phyloP scores from a whole-genome alignment of 2,113 vertebrate species.

The Perca flavescens region DNA sequence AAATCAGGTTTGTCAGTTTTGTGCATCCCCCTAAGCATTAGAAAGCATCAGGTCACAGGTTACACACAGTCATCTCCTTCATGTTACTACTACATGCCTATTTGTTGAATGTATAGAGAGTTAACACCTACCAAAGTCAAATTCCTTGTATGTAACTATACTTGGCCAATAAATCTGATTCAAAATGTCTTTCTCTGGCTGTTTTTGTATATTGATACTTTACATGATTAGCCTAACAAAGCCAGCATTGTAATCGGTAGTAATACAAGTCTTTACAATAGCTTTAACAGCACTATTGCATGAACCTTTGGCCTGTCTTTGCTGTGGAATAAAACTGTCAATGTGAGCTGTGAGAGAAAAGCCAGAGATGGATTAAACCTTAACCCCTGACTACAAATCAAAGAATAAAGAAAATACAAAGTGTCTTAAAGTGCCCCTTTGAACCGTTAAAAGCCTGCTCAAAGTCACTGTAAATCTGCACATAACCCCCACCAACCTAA shows the following conservation, averaged over 20 bases:
- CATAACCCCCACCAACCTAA: background rate
- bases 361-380: conserved; percentile 34
- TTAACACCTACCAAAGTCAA: too few species aligned
- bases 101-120: too few species aligned
- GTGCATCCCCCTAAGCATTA: background rate
- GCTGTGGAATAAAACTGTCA: conserved; percentile 4
- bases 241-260: background rate
- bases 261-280: conserved; percentile 35
- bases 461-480: conserved; percentile 33
- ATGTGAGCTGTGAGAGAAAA: conserved; percentile 31
- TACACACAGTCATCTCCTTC: too few species aligned
- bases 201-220: background rate
- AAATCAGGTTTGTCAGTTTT: background rate
- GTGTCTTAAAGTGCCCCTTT: background rate
- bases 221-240: conserved; percentile 20
- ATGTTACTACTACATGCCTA: too few species aligned
- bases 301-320: conserved; percentile 28
- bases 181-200: background rate
- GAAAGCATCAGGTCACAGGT: background rate
- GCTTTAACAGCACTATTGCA: conserved; percentile 26
- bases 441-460: conserved; percentile 7
- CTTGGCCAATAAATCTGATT: too few species aligned
- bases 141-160: too few species aligned
- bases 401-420: conserved; percentile 1
- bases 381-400: conserved; percentile 41